Evolutionary conservation across 2,888 invertebrate species (phyloP).

Genomic region (Hypomecis atomaria): DNA sequence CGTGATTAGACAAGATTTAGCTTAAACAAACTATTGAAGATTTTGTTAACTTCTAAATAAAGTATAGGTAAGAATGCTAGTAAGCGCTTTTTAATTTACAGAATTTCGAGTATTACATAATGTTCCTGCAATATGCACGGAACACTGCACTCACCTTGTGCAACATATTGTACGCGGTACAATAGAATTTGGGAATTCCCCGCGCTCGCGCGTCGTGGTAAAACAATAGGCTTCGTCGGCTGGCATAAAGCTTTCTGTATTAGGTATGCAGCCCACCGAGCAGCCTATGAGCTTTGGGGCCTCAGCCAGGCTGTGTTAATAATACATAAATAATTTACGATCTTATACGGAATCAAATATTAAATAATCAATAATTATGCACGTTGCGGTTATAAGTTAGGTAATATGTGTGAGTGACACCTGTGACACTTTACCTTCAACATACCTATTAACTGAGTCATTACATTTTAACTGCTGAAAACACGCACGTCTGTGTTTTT

Average conservation of each 20-base stretch:
- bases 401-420: neutral
- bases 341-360: too few species aligned
- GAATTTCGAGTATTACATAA: constrained; percentile 41
- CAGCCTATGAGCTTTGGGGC: constrained; percentile 46
- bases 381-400: neutral
- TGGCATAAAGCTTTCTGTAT: constrained; percentile 42
- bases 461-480: too few species aligned
- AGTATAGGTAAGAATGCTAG: too few species aligned
- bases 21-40: too few species aligned
- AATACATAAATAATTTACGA: neutral
- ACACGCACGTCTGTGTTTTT: too few species aligned
- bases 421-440: too few species aligned
- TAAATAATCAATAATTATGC: neutral
- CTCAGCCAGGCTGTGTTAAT: constrained; percentile 5
- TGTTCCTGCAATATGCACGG: constrained; percentile 65
- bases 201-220: constrained; percentile 51
- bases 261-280: constrained; percentile 43
- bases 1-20: too few species aligned
- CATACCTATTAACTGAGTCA: too few species aligned
- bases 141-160: constrained; percentile 38
- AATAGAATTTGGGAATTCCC: constrained; percentile 72
- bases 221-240: constrained; percentile 62
- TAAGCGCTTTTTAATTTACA: constrained; percentile 44
- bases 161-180: constrained; percentile 40
- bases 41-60: too few species aligned